Percentiles rank a stretch among this genome's conserved stretches.
Conservation (phyloP, 2,113 vertebrate species). For the Vulpes vulpes region DNA sequence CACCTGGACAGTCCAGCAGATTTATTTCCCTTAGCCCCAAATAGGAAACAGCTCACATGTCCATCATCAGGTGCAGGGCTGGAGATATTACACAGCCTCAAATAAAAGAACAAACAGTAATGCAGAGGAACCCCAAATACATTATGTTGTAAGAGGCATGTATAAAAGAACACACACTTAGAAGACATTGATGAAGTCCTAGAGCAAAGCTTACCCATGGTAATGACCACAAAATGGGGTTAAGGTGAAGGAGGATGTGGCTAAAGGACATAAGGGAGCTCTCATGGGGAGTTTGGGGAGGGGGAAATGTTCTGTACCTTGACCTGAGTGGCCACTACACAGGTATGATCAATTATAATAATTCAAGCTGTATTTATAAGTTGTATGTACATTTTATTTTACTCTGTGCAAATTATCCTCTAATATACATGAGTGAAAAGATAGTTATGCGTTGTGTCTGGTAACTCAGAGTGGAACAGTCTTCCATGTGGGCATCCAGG, state of each 20-base stretch:
- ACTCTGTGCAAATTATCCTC: not conserved
- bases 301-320: rapidly evolving
- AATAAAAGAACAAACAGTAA: not conserved
- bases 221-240: not conserved
- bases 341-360: rapidly evolving
- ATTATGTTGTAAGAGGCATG: too few species aligned
- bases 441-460: rapidly evolving
- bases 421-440: too few species aligned
- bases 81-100: not conserved
- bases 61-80: not conserved
- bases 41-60: too few species aligned
- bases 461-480: too few species aligned
- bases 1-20: not conserved
- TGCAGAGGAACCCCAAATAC: not conserved
- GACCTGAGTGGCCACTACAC: too few species aligned
- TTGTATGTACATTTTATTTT: not conserved
- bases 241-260: not conserved
- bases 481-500: not conserved
- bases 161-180: not conserved
- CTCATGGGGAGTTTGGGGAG: not conserved
- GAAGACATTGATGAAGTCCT: too few species aligned
- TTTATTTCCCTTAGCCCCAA: not conserved
- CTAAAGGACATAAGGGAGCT: too few species aligned
- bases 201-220: not conserved
- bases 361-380: too few species aligned